phyloP scores from a whole-genome alignment of 2,797 vertebrate species.

The Paramormyrops hopkinsi region DNA sequence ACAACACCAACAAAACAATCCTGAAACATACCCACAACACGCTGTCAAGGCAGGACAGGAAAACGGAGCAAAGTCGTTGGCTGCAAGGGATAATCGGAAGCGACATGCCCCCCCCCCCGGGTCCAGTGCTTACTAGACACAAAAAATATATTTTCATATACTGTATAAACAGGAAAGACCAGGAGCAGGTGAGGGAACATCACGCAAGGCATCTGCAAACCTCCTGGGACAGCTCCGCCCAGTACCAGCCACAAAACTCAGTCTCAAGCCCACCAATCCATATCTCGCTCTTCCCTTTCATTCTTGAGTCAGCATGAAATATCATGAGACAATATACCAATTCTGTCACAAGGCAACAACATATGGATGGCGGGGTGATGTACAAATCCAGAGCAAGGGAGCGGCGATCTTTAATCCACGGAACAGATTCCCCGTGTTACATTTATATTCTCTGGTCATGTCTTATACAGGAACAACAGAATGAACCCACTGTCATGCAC shows the following conservation, averaged over 20 bases:
- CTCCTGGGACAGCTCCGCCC: background rate
- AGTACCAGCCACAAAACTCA: background rate
- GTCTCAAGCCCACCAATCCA: background rate
- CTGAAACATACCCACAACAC: background rate
- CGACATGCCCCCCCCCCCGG: background rate
- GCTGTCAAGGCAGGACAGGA: background rate
- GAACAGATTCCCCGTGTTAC: background rate
- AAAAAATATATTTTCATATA: background rate
- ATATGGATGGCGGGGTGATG: background rate
- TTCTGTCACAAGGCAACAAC: background rate
- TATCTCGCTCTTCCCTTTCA: background rate
- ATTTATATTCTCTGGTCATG: background rate
- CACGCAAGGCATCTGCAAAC: background rate
- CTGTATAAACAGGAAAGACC: background rate
- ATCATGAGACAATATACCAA: background rate
- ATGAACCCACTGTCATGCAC: background rate
- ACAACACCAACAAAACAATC: background rate
- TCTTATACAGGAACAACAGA: background rate
- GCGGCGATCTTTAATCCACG: background rate
- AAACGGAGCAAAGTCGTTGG: background rate
- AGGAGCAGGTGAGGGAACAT: background rate
- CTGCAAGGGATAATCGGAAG: background rate
- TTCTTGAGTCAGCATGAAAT: background rate
- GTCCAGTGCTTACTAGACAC: background rate
- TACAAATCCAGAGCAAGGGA: background rate